Evolutionary conservation across 2,113 vertebrate genomes (phyloP), one percentile per base, ranked within the genome.

Genomic region (Prinia subflava): DNA sequence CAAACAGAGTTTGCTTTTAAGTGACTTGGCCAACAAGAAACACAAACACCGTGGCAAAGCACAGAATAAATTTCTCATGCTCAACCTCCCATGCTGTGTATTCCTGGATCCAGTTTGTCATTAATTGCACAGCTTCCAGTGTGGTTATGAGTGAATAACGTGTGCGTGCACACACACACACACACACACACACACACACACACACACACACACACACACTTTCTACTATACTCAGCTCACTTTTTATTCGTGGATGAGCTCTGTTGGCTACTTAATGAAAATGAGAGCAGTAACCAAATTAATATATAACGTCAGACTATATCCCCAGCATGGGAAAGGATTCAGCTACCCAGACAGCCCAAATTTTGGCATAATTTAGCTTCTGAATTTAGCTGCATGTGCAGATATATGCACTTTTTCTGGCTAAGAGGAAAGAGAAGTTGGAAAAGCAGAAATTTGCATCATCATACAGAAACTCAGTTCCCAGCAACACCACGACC

Each of bases 301-400:
- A 41, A 25, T 46, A 25, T 1, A 9, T 30, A 44, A 14, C 0
- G 0, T 33, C 41, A 22, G 18, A 10, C 7, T 20, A 1, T 8
- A 15, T 2, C 11, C 5, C 3, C 65, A 8, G 30, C 23, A 14
- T 4, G 13, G 22, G n/a, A 57, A 25, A 23, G 41, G 50, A 53
- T 68, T 41, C 56, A 53, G 31, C 44, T 28, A 9, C 39, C 21
- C 20, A 11, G 30, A 22, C 9, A 49, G 55, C 20, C 27, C 59
- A 23, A 19, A 42, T 24, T 50, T 56, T 24, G 55, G 9, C 42
- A 3, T 37, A 28, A 44, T 57, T 46, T 27, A 11, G 18, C 41
- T 73, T 44, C 70, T 23, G 17, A 68, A 17, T 55, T 55, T 6
- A 37, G 28, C 9, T 41, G 15, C 21, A 6, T 10, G n/a, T 30